These are phyloP conservation scores for Conopomorpha cramerella DNA, from an alignment of 1,140 invertebrate genomes.

Conservation along the genomic window DNA sequence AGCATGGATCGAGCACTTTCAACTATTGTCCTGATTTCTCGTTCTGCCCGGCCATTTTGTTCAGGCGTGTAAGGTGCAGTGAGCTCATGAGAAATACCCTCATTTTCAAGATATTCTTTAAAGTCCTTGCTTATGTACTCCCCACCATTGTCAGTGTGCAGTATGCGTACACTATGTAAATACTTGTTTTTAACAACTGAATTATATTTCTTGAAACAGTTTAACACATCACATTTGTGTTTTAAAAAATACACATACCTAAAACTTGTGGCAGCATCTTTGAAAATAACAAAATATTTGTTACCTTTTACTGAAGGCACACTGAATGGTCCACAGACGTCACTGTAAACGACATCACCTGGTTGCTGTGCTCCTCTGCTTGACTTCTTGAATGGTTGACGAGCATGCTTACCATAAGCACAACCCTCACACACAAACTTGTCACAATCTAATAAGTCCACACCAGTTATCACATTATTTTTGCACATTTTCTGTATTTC, in stretches of 20 bases:
- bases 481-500: slow-evolving; percentile 18
- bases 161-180: slow-evolving; percentile 11
- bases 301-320: slow-evolving; percentile 27
- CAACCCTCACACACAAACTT: slow-evolving; percentile 32
- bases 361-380: slow-evolving; percentile 10
- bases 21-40: slow-evolving; percentile 25
- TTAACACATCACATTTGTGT: slow-evolving; percentile 32
- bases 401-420: slow-evolving; percentile 25
- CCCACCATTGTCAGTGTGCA: slow-evolving; percentile 29
- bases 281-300: slow-evolving; percentile 45
- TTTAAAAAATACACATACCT: slow-evolving; percentile 39
- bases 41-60: slow-evolving; percentile 44
- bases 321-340: slow-evolving; percentile 43
- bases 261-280: slow-evolving; percentile 37
- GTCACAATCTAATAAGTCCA: slow-evolving; percentile 6
- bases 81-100: slow-evolving; percentile 20
- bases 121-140: slow-evolving; percentile 29
- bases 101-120: slow-evolving; percentile 13
- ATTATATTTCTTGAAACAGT: slow-evolving; percentile 24
- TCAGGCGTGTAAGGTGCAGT: slow-evolving; percentile 25
- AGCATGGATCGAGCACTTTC: slow-evolving; percentile 22
- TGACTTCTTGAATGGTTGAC: slow-evolving; percentile 17
- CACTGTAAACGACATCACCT: slow-evolving; percentile 34
- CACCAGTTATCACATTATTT: slow-evolving; percentile 8
- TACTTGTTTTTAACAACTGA: slow-evolving; percentile 19